Conservation (phyloP, 1,140 invertebrate species). For the Charaxes varanes region DNA sequence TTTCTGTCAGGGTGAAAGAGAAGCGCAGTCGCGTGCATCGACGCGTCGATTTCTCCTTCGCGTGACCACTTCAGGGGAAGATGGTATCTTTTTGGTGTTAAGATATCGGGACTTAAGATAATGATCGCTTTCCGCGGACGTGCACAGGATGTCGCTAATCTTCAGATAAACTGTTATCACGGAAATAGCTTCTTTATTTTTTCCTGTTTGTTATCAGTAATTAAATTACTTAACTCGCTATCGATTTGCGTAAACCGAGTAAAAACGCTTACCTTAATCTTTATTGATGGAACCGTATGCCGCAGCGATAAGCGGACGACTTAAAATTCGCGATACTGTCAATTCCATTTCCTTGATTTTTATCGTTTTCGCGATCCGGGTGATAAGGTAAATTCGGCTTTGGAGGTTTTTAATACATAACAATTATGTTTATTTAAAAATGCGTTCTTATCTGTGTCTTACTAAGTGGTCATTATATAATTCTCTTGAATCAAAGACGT, state of each 20-base stretch:
- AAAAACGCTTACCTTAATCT: conserved; percentile 4
- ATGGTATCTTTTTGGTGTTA: conserved; percentile 13
- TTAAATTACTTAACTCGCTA: conserved; percentile 3
- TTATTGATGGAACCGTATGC: no score
- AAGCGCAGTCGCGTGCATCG: conserved; percentile 49
- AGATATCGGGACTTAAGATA: conserved; percentile 9
- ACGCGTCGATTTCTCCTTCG: conserved; percentile 49
- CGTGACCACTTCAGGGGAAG: conserved; percentile 38
- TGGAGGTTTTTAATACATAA: neutral
- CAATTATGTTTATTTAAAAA: no score
- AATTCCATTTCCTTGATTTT: conserved; percentile 4
- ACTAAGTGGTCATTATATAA: no score
- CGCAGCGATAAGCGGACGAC: no score
- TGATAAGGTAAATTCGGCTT: neutral
- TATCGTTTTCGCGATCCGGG: conserved; percentile 5
- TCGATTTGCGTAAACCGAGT: neutral
- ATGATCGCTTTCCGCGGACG: conserved; percentile 24
- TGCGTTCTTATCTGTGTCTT: no score
- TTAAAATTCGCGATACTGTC: conserved; percentile 2
- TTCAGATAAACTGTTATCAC: conserved; percentile 11
- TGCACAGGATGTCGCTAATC: conserved; percentile 27
- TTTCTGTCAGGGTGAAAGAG: conserved; percentile 43
- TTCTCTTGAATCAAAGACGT: no score
- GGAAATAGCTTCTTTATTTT: conserved; percentile 10
- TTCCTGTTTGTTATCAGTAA: conserved; percentile 6